These are phyloP conservation scores for Lepidochitona cinerea DNA, from an alignment of 2,888 invertebrate species.

Conservation along the genomic window DNA sequence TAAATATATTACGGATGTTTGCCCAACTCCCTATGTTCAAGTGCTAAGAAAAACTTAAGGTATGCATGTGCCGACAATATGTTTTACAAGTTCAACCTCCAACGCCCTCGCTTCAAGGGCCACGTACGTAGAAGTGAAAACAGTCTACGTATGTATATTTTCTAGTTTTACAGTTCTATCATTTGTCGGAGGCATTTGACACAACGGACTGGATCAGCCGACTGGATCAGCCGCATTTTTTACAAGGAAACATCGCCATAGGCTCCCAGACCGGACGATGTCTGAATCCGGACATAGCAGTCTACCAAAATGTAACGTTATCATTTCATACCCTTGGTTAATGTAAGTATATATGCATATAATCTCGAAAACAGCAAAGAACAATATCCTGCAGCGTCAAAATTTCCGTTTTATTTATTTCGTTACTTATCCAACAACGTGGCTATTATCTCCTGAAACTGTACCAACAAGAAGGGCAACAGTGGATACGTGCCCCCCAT, in stretches of 20 bases:
- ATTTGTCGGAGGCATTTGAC: constrained; percentile 10
- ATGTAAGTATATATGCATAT: neutral
- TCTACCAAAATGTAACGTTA: no score
- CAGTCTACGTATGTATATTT: no score
- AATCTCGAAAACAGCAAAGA: neutral
- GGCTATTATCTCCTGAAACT: neutral
- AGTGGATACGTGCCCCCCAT: neutral
- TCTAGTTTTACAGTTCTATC: no score
- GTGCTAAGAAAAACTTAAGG: no score
- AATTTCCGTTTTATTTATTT: neutral
- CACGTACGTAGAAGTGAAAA: no score
- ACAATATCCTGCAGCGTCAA: neutral
- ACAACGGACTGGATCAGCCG: constrained; percentile 15
- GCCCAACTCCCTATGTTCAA: no score
- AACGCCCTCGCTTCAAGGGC: no score
- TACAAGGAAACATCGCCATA: neutral
- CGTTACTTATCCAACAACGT: neutral
- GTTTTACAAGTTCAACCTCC: no score
- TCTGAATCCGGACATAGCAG: constrained; percentile 10
- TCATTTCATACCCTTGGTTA: no score
- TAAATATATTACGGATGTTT: no score
- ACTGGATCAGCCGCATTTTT: neutral
- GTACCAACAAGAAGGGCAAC: neutral
- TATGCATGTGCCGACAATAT: no score
- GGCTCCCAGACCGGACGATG: constrained; percentile 11